phyloP scores from a whole-genome alignment of 2,113 vertebrate species.

The Clinocottus analis region DNA sequence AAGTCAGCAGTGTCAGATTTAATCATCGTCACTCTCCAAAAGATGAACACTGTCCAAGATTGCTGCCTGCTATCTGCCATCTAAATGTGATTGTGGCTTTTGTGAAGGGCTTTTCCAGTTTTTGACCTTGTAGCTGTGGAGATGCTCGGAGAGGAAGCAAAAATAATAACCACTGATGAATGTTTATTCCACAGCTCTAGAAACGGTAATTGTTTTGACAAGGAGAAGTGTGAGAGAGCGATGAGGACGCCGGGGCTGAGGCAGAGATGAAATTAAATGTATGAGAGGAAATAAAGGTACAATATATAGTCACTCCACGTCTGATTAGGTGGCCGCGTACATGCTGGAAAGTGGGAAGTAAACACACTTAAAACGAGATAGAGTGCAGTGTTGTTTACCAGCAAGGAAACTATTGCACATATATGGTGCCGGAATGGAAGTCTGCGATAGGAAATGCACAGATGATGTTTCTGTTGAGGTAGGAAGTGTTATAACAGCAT shows the following conservation, averaged over 20 bases:
- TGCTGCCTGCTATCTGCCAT: constrained; percentile 24
- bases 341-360: background rate
- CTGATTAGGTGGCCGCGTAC: background rate
- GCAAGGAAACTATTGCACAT: background rate
- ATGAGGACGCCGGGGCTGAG: background rate
- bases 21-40: constrained; percentile 38
- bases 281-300: constrained; percentile 8
- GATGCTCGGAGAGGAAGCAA: constrained; percentile 11
- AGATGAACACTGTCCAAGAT: constrained; percentile 23
- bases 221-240: constrained; percentile 24
- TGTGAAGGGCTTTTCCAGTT: constrained; percentile 18
- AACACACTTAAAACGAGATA: background rate
- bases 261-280: constrained; percentile 4
- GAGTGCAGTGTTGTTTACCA: background rate
- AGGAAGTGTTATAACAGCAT: background rate
- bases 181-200: constrained; percentile 20
- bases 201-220: constrained; percentile 41
- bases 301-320: background rate
- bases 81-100: constrained; percentile 5
- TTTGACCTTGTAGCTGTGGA: constrained; percentile 36
- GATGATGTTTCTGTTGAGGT: background rate
- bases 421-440: background rate
- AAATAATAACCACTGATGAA: constrained; percentile 38
- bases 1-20: constrained; percentile 38
- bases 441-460: background rate